Conservation (phyloP, 2,888 invertebrate species). For the Tryphoninae sp. region DNA sequence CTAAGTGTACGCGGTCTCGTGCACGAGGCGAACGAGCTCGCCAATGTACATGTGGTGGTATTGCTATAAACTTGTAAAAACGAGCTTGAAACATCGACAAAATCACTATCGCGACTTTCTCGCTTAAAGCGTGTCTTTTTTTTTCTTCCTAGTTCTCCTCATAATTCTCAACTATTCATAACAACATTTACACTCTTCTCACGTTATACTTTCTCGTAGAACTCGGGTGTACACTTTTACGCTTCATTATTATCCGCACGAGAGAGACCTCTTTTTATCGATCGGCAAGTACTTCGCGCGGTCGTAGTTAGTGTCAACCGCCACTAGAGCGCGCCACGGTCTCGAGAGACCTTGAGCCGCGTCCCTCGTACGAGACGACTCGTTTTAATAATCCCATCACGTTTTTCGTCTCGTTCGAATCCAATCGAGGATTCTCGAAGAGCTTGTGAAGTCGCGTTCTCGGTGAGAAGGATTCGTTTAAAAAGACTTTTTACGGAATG, state of each 20-base stretch:
- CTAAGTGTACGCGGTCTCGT: background rate
- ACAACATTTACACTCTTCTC: background rate
- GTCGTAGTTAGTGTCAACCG: background rate
- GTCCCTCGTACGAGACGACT: background rate
- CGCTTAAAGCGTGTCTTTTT: background rate
- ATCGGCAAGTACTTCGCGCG: background rate
- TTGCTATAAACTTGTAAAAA: background rate
- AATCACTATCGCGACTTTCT: background rate
- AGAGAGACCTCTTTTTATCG: background rate
- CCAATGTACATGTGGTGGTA: background rate
- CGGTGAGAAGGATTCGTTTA: background rate
- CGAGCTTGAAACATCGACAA: background rate
- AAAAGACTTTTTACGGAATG: background rate
- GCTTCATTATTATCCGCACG: background rate
- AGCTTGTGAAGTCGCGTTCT: background rate
- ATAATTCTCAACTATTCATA: background rate
- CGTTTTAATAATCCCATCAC: slow-evolving; percentile 1
- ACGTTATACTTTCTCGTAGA: slow-evolving; percentile 12
- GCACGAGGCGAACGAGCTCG: background rate
- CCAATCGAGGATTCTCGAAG: background rate
- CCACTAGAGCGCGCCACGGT: background rate
- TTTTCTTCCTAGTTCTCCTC: background rate
- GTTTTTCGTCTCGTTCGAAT: background rate
- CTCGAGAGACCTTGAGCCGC: slow-evolving; percentile 1
- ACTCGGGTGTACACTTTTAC: background rate